Evolutionary conservation across 2,888 invertebrate species (phyloP), one percentile per base, ranked within the genome.

Genomic region (Tribolium freemani): DNA sequence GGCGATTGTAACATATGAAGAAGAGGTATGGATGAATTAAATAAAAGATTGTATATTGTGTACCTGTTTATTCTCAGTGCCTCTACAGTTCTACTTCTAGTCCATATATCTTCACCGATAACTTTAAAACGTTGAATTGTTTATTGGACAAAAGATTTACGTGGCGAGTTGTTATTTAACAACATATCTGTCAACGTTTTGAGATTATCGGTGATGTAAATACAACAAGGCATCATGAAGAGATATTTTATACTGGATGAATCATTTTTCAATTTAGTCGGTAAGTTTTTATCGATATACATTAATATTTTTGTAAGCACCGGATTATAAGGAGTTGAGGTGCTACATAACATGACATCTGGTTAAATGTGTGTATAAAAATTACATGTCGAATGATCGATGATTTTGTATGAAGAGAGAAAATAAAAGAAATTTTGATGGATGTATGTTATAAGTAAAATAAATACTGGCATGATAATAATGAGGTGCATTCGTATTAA

Each of bases 21-120:
- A 3, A 26, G 26, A n/a, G 38, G 38, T 6, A 6, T 38, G n/a
- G n/a, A 9, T 38, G 31, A 9, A n/a, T 50, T n/a, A 53, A 67
- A 54, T 44, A 46, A 30, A 60, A 67, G 6, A 53, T 13, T 26
- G 30, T 64, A 54, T 16, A 63, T 76, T 73, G 75, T 76, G 73
- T 77, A 77, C 75, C 75, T 74, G 75, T 77, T 77, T 76, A 76
- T 77, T 76, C 68, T 76, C 72, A 76, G 77, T 77, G 77, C 77
- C 76, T 77, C 77, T 77, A 77, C 76, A 76, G 71, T 76, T 69
- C 75, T 77, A 77, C 75, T 73, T 66, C 73, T 69, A 74, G 67
- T 76, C 75, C 75, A 76, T 76, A 76, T 73, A 77, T 63, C 69
- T 57, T 75, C 71, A 71, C 69, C 50, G 72, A 72, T 75, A 69